Evolutionary conservation across 2,888 invertebrate species (phyloP).

Genomic region (Nemoura dubitans): DNA sequence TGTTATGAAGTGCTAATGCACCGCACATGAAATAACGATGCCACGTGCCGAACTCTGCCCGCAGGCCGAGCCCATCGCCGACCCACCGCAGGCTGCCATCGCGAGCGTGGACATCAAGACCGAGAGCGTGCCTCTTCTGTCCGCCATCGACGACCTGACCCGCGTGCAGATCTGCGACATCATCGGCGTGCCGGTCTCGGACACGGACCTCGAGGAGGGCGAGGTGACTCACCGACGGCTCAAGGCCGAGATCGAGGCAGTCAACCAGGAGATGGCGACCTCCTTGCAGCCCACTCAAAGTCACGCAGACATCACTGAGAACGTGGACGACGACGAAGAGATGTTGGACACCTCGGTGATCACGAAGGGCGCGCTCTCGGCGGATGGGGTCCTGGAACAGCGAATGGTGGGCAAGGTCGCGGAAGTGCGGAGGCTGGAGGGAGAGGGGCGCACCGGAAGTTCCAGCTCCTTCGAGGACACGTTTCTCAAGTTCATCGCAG

Average conservation of each 20-base stretch:
- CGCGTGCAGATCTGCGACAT: conserved; percentile 29
- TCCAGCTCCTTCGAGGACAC: conserved; percentile 24
- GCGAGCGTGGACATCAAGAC: no score
- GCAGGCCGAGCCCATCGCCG: no score
- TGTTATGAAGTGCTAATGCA: no score
- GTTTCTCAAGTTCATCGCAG: conserved; percentile 24
- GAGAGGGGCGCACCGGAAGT: neutral
- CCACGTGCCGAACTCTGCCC: no score
- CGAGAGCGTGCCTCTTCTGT: no score
- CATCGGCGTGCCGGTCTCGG: conserved; percentile 13
- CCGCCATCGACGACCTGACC: neutral
- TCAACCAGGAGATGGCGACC: neutral
- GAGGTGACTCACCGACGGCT: neutral
- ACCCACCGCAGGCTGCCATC: no score
- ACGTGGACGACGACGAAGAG: neutral
- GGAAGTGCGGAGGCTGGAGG: neutral
- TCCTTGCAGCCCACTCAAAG: no score
- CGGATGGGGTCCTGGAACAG: neutral
- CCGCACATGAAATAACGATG: no score
- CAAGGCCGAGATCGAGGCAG: neutral
- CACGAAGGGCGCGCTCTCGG: neutral
- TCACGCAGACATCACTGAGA: neutral
- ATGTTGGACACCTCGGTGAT: neutral
- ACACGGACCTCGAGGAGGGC: neutral
- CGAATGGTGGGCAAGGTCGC: neutral